phyloP scores from a whole-genome alignment of 2,113 vertebrate species.

The Oplegnathus fasciatus region DNA sequence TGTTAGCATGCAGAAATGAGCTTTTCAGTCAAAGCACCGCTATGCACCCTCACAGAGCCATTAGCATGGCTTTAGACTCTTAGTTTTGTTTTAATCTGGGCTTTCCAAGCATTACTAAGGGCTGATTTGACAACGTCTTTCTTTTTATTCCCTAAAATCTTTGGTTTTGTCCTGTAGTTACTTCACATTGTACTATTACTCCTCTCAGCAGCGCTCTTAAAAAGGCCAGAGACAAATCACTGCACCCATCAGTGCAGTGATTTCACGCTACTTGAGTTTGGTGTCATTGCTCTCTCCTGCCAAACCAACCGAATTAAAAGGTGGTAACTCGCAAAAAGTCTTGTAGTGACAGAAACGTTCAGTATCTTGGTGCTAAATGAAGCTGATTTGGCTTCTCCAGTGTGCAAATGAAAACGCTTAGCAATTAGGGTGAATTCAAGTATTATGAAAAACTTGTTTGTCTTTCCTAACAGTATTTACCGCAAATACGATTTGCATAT shows the following conservation, averaged over 20 bases:
- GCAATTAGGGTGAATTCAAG: neutral
- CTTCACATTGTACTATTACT: neutral
- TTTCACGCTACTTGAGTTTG: conserved; percentile 33
- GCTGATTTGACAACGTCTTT: neutral
- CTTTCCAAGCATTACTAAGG: neutral
- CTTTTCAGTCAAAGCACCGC: neutral
- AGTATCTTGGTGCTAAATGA: neutral
- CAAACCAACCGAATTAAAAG: conserved; percentile 11
- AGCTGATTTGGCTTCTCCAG: neutral
- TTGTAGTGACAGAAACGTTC: neutral
- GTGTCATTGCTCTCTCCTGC: conserved; percentile 19
- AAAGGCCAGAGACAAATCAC: conserved; percentile 13
- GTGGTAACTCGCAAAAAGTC: neutral
- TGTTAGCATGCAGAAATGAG: no score
- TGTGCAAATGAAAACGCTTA: neutral
- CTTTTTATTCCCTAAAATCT: neutral
- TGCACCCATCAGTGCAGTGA: conserved; percentile 9
- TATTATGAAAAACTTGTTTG: neutral
- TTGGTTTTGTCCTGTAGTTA: neutral
- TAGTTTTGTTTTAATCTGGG: neutral
- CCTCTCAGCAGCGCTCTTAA: conserved; percentile 4
- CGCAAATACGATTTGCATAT: neutral
- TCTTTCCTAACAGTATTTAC: neutral
- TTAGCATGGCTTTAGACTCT: neutral
- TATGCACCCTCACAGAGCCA: neutral